These are phyloP conservation scores for Drosophila eugracilis DNA, from an alignment of 1,140 invertebrate genomes.

Conservation along the genomic window DNA sequence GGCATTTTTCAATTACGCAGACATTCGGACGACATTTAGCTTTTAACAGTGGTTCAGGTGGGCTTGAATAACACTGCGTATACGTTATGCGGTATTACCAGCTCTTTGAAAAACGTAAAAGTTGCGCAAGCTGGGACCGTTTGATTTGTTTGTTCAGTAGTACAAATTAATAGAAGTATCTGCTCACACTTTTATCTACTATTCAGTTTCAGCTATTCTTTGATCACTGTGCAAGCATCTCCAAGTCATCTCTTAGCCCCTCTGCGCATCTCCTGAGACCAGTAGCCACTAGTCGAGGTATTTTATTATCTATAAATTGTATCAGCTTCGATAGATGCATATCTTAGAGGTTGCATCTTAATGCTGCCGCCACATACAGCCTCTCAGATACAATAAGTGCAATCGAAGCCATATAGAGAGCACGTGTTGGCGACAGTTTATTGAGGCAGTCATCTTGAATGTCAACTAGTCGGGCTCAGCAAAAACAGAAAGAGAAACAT, in stretches of 20 bases:
- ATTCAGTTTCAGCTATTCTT: too few species aligned
- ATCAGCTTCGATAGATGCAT: conserved; percentile 59
- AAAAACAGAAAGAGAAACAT: conserved; percentile 42
- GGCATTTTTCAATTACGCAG: conserved; percentile 78
- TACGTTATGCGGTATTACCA: not conserved
- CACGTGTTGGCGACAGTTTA: conserved; percentile 60
- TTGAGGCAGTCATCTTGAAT: conserved; percentile 60
- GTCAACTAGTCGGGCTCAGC: conserved; percentile 55
- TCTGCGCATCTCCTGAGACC: conserved; percentile 5
- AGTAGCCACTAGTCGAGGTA: conserved; percentile 35
- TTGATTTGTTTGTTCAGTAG: too few species aligned
- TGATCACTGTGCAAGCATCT: conserved; percentile 30
- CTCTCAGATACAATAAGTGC: conserved; percentile 29
- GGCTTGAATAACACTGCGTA: not conserved
- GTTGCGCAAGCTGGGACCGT: not conserved
- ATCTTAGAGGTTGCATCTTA: conserved; percentile 66
- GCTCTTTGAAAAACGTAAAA: too few species aligned
- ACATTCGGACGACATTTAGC: conserved; percentile 67
- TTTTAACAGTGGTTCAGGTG: conserved; percentile 46
- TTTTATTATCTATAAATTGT: conserved; percentile 78
- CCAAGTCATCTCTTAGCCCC: not conserved
- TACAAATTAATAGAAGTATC: too few species aligned
- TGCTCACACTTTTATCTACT: not conserved
- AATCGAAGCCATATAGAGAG: conserved; percentile 46
- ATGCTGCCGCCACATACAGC: conserved; percentile 36